Percentiles rank a stretch among this genome's conserved stretches.
Conservation (phyloP, 2,113 vertebrate genomes). For the Erythrolamprus reginae region DNA sequence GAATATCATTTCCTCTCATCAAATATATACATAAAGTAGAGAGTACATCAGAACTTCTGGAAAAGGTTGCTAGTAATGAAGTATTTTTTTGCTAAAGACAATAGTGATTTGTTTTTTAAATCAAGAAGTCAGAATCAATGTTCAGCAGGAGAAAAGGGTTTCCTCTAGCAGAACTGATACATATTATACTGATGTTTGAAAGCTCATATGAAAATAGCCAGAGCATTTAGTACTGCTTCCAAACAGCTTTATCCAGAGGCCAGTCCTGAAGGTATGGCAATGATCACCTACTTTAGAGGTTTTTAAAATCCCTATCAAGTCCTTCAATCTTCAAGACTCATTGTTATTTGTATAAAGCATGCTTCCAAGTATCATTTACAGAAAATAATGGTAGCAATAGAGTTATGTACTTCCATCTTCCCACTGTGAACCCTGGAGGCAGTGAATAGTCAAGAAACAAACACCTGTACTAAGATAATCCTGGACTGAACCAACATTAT, state of each 20-base stretch:
- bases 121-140: background rate
- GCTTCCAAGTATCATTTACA: background rate
- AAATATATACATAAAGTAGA: background rate
- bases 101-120: background rate
- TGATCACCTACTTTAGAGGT: background rate
- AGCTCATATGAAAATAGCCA: background rate
- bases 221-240: background rate
- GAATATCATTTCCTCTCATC: background rate
- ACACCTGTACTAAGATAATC: background rate
- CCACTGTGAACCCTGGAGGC: background rate
- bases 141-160: background rate
- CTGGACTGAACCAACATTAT: background rate
- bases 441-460: background rate
- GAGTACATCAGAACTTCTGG: background rate
- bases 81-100: background rate
- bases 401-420: background rate
- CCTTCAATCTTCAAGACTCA: background rate
- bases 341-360: background rate
- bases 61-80: background rate
- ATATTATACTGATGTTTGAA: background rate
- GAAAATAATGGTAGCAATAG: background rate
- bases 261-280: background rate
- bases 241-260: background rate
- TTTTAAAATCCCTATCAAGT: background rate
- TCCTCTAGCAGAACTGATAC: background rate